These are phyloP conservation scores for Cotesia typhae DNA, from an alignment of 1,140 invertebrate species.

Conservation along the genomic window DNA sequence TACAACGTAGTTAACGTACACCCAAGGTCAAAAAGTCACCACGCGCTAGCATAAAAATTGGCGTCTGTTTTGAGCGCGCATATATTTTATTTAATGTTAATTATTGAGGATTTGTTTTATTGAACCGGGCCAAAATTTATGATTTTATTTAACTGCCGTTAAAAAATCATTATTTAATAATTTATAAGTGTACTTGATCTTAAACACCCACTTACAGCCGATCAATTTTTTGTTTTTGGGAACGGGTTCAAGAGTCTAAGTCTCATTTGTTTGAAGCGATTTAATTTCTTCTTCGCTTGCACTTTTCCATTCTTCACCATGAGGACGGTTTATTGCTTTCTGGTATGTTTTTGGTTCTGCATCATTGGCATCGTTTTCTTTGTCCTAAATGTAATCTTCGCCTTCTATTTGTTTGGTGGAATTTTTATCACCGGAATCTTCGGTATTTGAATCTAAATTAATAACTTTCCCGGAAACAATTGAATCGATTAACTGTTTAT, in stretches of 20 bases:
- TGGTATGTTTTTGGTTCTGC: constrained; percentile 9
- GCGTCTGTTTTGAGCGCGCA: too few species aligned
- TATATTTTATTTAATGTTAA: too few species aligned
- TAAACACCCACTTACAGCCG: neutral
- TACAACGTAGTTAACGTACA: too few species aligned
- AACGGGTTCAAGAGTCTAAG: constrained; percentile 8
- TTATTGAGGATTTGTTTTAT: too few species aligned
- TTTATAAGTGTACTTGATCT: neutral
- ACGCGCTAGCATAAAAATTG: too few species aligned
- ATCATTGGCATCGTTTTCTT: neutral
- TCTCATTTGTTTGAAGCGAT: constrained; percentile 30
- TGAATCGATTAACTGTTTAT: too few species aligned
- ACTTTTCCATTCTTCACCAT: constrained; percentile 1
- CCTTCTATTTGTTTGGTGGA: neutral
- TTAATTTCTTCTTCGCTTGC: constrained; percentile 27
- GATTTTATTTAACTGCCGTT: too few species aligned
- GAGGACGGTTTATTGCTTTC: constrained; percentile 18
- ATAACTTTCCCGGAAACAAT: too few species aligned
- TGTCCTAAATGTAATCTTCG: neutral
- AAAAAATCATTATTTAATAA: too few species aligned
- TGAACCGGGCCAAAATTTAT: too few species aligned
- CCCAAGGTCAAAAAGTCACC: too few species aligned
- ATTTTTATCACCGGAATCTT: neutral
- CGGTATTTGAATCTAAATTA: neutral
- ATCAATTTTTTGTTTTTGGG: neutral